These are phyloP conservation scores for Hydropotes inermis DNA, from an alignment of 2,113 vertebrate species.

Conservation along the genomic window DNA sequence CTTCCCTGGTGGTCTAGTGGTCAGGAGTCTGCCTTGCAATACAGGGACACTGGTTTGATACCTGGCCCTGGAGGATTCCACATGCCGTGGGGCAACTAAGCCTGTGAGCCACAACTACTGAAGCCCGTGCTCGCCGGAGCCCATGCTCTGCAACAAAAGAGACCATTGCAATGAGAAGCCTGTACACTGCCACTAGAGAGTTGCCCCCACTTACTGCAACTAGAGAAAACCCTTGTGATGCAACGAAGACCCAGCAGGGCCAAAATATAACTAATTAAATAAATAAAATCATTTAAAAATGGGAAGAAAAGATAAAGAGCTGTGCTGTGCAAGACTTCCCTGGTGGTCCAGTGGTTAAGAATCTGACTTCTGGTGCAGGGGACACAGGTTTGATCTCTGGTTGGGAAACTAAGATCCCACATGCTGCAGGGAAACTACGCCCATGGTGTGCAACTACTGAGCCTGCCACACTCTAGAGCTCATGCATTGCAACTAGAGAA, in stretches of 20 bases:
- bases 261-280: background rate
- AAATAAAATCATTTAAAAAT: background rate
- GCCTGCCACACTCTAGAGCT: background rate
- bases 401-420: background rate
- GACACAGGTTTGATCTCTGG: background rate
- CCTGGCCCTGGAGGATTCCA: background rate
- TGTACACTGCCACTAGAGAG: background rate
- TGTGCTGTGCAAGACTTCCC: background rate
- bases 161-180: rapidly evolving
- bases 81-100: background rate
- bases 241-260: background rate
- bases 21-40: background rate
- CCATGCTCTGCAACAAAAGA: background rate
- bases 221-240: background rate
- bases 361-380: background rate
- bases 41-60: background rate
- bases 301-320: background rate
- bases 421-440: background rate
- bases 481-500: background rate
- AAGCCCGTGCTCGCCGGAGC: background rate
- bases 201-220: background rate
- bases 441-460: rapidly evolving
- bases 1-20: background rate
- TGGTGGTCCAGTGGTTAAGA: background rate
- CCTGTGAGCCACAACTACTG: background rate